phyloP scores from a whole-genome alignment of 1,140 invertebrate genomes.

The Penaeus chinensis region DNA sequence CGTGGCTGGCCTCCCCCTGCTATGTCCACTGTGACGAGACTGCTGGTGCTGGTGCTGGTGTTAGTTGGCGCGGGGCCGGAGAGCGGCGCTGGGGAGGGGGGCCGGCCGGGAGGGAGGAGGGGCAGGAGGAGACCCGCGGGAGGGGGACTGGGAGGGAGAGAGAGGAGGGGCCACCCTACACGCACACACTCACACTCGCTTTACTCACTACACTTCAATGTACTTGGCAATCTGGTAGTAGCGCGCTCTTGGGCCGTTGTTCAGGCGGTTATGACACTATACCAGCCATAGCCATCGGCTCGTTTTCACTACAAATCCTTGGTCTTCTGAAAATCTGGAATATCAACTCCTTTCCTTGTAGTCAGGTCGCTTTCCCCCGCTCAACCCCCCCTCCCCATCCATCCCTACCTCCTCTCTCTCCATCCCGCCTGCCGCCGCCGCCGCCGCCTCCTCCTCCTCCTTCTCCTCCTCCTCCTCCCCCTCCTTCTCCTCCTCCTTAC shows the following conservation, averaged over 20 bases:
- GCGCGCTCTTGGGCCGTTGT: too few relatives aligned
- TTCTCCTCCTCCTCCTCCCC: too few relatives aligned
- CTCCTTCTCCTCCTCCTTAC: neutral
- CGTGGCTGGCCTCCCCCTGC: conserved; percentile 21
- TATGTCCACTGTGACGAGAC: conserved; percentile 49
- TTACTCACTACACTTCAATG: neutral
- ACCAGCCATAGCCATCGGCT: too few relatives aligned
- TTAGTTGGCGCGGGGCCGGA: conserved; percentile 44
- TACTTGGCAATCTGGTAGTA: too few relatives aligned
- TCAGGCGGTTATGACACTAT: too few relatives aligned
- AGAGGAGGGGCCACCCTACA: conserved; percentile 1
- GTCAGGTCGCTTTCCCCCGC: conserved; percentile 36
- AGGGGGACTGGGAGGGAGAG: neutral
- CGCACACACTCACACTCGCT: conserved; percentile 29
- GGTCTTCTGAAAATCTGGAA: neutral
- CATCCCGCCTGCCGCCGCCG: conserved; percentile 29
- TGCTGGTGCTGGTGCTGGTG: conserved; percentile 27
- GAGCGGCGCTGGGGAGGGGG: conserved; percentile 36
- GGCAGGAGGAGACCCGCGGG: neutral
- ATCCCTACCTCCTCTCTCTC: conserved; percentile 23
- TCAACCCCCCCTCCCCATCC: conserved; percentile 3
- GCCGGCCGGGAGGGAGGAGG: neutral
- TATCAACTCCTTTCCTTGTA: conserved; percentile 39
- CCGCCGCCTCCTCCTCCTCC: conserved; percentile 7
- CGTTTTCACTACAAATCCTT: too few relatives aligned